Evolutionary conservation across 2,888 invertebrate species (phyloP), one percentile per base, ranked within the genome.

Genomic region (Augochlorella aurata): DNA sequence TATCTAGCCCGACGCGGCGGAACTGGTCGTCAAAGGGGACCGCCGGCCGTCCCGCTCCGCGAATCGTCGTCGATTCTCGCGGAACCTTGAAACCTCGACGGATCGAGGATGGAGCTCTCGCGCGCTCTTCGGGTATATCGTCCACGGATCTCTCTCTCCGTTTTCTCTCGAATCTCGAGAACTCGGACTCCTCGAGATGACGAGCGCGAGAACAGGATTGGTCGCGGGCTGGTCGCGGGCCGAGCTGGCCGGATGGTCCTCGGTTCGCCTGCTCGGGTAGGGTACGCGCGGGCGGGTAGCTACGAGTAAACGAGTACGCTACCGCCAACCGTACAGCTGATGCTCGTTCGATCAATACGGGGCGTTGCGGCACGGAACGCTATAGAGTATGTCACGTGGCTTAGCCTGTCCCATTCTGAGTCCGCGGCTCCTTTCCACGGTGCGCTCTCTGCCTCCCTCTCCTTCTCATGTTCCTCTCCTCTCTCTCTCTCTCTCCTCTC

Each of bases 261-360:
- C 70, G 68, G 66, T 38, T 38, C 38, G 38, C 38, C 38, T 38
- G 38, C 38, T 38, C 38, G 38, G 38, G 38, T 7, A 38, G 38
- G 77, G 70, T 81, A 63, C 77, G 82, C 71, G 54, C 69, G 61
- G 78, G 68, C 52, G 58, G 72, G 61, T 70, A 67, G 79, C 58
- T 66, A 78, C 77, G 82, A 81, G 79, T 79, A 84, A 84, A 84
- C 84, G 38, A 63, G 63, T 63, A 63, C 63, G 88, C 90, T 90
- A 89, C 88, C 88, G 85, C 86, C 90, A 88, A 88, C 89, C 87
- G 85, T 90, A 90, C 91, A 90, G 90, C 91, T 91, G 91, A 91
- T 91, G 90, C 86, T 88, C 87, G 82, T 87, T 79, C 92, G 92
- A 92, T 92, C 92, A 92, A 92, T 92, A 92, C 91, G 84, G 89